Evolutionary conservation across 2,797 vertebrate genomes (phyloP).

Genomic region (Myotis planiceps): DNA sequence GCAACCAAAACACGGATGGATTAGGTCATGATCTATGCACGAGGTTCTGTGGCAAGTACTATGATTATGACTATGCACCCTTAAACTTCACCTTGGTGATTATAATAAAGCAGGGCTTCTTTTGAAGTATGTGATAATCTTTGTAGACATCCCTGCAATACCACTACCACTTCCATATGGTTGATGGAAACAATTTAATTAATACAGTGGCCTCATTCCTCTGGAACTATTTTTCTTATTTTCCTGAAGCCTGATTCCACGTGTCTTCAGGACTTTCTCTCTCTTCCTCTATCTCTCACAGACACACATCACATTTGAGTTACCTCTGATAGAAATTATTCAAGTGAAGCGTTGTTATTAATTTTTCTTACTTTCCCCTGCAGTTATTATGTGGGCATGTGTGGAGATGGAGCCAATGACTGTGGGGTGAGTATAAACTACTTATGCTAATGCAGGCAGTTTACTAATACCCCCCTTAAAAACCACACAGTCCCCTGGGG

Average conservation of each 20-base stretch:
- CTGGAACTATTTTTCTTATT: neutral
- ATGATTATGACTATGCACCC: neutral
- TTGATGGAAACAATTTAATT: constrained; percentile 33
- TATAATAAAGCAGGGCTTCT: neutral
- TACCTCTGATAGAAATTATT: neutral
- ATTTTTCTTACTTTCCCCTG: constrained; percentile 6
- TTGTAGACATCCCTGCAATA: neutral
- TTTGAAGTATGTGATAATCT: neutral
- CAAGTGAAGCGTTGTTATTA: neutral
- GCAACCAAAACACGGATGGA: neutral
- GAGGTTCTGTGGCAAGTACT: neutral
- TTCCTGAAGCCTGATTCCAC: rapidly evolving
- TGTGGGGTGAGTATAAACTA: constrained; percentile 82
- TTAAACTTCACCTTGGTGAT: neutral
- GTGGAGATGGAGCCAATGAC: constrained; percentile 87
- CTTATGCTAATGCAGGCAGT: neutral
- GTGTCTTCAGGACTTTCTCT: neutral
- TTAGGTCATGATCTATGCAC: neutral
- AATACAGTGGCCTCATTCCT: neutral
- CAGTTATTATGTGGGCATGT: constrained; percentile 87
- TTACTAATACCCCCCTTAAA: neutral
- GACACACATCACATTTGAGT: neutral
- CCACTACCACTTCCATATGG: neutral
- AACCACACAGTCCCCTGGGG: rapidly evolving
- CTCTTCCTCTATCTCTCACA: neutral